Base-by-base conservation (phyloP, 2,888 invertebrate genomes). In the Liopterus haemorrhoidalis region DNA sequence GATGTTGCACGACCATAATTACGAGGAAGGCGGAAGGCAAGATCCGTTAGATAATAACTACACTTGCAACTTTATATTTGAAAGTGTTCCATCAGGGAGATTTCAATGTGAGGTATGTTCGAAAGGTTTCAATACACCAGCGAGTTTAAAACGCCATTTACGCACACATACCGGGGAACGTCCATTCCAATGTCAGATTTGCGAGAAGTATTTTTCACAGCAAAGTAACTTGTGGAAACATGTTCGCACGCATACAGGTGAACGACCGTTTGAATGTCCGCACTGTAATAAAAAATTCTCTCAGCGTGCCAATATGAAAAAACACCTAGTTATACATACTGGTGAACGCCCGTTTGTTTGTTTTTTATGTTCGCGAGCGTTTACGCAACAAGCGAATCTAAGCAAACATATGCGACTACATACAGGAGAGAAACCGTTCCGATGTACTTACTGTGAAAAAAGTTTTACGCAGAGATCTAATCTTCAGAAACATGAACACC, bases 241-340 rank as follows among this genome's bases (percentile, higher is more conserved):
- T 48, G 46, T 52, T n/a, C 31, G 52, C 16, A 53, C 51, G 11
- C 54, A 54, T 35, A 53, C 54, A 18, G 54, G 56, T 9, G 54
- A 54, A 48, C 48, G 53, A 40, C 49, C 53, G 21, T 56, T 54
- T 38, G 49, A 54, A 37, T 56, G 56, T 35, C 42, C 46, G 19
- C 41, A 48, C 22, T 56, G 56, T 27, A 48, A 45, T 19, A 56
- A 55, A 48, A 46, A 49, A n/a, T 56, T 56, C 42, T 52, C 56
- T 2, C 56, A 56, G 41, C 49, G 52, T 11, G 56, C 55, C n/a
- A 56, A 56, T 40, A 50, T 56, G 48, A 53, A 56, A 30, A 56
- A 56, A 30, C 56, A 56, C 32, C 40, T 52, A 40, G 46, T 55
- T 25, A 46, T 55, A 11, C 56, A 56, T 39, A 52, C 52, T 12